Evolutionary conservation across 2,888 invertebrate species (phyloP).

Genomic region (Diploptera punctata): DNA sequence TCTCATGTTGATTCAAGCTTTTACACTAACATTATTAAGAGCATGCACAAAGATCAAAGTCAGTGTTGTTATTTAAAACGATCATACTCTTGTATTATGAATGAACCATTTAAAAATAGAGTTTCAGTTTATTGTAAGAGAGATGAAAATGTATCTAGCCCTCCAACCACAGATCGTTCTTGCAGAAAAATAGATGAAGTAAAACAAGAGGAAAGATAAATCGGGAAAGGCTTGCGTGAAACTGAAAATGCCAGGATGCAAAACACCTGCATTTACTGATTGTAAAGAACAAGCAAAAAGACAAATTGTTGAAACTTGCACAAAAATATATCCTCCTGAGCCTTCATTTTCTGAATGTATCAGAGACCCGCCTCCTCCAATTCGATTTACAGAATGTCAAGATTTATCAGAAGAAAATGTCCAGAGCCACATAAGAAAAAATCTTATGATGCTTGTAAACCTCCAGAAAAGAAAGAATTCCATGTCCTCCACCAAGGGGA

Average conservation of each 20-base stretch:
- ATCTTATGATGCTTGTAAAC: background rate
- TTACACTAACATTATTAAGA: background rate
- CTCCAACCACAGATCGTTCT: background rate
- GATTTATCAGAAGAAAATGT: background rate
- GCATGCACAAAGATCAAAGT: too few relatives aligned
- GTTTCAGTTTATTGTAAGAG: background rate
- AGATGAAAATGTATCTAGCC: background rate
- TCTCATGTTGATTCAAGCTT: background rate
- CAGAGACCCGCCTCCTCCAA: background rate
- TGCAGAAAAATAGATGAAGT: background rate
- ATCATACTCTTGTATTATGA: background rate
- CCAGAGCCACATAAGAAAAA: background rate
- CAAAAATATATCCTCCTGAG: background rate
- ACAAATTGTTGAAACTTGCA: background rate
- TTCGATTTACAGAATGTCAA: background rate
- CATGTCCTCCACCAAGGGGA: background rate
- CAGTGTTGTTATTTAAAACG: background rate
- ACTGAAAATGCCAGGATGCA: background rate
- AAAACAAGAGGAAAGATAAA: background rate
- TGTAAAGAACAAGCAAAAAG: background rate
- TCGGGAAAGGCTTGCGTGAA: background rate
- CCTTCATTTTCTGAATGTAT: slow-evolving; percentile 5
- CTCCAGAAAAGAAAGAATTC: background rate
- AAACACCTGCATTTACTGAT: too few relatives aligned
- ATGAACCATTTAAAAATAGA: background rate